Conservation (phyloP, 2,113 vertebrate genomes). For the Lophius piscatorius region DNA sequence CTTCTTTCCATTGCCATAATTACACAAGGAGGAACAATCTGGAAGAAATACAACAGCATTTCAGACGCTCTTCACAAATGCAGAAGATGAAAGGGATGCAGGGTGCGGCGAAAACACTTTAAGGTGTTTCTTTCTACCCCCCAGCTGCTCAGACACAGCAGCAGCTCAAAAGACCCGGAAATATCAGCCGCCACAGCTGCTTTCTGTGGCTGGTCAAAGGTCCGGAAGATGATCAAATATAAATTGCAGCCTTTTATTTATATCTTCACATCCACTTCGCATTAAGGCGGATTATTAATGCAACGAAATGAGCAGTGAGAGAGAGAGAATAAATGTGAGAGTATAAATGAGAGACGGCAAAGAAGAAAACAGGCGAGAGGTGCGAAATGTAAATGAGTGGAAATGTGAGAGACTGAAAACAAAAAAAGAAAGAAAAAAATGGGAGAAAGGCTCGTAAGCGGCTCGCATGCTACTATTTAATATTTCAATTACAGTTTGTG, state of each 20-base stretch:
- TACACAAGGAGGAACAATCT: slow-evolving; percentile 19
- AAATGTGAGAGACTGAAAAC: slow-evolving; percentile 14
- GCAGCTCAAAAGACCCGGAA: slow-evolving; percentile 8
- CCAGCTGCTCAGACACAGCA: not conserved
- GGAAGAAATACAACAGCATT: slow-evolving; percentile 21
- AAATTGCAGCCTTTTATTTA: slow-evolving; percentile 33
- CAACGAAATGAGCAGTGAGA: not conserved
- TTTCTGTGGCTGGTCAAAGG: slow-evolving; percentile 29
- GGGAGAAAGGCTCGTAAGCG: not conserved
- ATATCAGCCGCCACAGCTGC: slow-evolving; percentile 4
- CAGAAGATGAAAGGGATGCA: slow-evolving; percentile 40
- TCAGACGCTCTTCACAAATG: slow-evolving; percentile 46
- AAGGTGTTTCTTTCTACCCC: slow-evolving; percentile 5
- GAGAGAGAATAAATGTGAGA: slow-evolving; percentile 17
- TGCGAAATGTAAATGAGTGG: slow-evolving; percentile 21
- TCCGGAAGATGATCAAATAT: slow-evolving; percentile 57
- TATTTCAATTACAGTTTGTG: slow-evolving; percentile 68
- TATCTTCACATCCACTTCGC: slow-evolving; percentile 23
- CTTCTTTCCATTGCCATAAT: slow-evolving; percentile 63
- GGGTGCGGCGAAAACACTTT: slow-evolving; percentile 13
- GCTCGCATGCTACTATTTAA: slow-evolving; percentile 50
- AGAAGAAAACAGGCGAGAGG: slow-evolving; percentile 5
- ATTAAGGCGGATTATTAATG: slow-evolving; percentile 61
- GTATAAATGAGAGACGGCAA: slow-evolving; percentile 12
- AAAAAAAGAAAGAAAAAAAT: not conserved